These are phyloP conservation scores for Anguilla megastoma DNA, from an alignment of 2,797 vertebrate species.

Conservation along the genomic window DNA sequence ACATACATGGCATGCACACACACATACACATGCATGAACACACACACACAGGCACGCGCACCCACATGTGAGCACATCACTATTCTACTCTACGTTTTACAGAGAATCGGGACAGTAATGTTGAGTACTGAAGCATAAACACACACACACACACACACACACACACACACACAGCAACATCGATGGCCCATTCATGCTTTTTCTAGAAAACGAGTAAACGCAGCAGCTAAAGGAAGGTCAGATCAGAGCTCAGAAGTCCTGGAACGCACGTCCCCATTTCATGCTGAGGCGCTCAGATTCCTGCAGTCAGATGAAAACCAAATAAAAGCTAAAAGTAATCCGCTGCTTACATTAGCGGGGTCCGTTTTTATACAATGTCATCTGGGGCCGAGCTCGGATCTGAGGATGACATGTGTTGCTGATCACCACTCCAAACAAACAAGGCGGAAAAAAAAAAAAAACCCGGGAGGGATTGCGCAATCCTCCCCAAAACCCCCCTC, in stretches of 20 bases:
- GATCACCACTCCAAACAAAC: constrained; percentile 70
- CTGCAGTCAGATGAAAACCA: constrained; percentile 51
- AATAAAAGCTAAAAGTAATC: constrained; percentile 40
- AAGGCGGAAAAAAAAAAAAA: constrained; percentile 26
- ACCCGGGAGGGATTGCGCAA: constrained; percentile 24
- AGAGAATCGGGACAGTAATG: background rate
- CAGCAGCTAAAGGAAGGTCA: constrained; percentile 55
- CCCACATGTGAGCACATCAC: constrained; percentile 31
- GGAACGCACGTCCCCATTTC: constrained; percentile 59
- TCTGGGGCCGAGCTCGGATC: constrained; percentile 53
- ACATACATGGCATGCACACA: constrained; percentile 34
- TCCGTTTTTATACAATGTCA: constrained; percentile 52
- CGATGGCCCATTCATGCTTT: constrained; percentile 53
- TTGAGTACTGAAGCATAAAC: constrained; percentile 31
- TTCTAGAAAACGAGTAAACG: constrained; percentile 48
- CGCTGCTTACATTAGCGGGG: constrained; percentile 35
- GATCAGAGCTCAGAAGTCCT: constrained; percentile 48
- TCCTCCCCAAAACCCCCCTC: constrained; percentile 58
- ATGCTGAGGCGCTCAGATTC: constrained; percentile 61
- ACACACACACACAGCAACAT: constrained; percentile 38
- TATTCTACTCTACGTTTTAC: background rate
- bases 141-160: constrained; percentile 41
- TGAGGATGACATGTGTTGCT: constrained; percentile 71
- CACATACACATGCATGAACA: constrained; percentile 45
- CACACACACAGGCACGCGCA: constrained; percentile 50